Conservation (phyloP, 2,888 invertebrate species). For the Labia minor region DNA sequence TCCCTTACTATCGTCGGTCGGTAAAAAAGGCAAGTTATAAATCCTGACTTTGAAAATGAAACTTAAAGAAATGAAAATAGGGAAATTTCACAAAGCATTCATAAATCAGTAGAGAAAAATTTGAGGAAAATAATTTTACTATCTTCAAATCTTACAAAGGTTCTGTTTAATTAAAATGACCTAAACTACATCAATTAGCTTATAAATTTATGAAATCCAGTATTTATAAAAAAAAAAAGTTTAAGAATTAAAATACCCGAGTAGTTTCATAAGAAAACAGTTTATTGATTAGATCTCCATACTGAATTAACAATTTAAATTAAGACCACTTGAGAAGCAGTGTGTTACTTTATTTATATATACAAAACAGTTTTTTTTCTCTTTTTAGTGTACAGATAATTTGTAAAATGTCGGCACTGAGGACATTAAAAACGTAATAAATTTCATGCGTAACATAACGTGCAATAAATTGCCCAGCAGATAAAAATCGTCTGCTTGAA, state of each 20-base stretch:
- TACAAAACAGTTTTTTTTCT: background rate
- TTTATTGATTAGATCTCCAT: background rate
- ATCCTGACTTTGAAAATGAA: no score
- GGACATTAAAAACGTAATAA: constrained; percentile 13
- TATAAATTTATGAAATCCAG: background rate
- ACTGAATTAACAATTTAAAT: background rate
- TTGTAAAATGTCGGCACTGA: background rate
- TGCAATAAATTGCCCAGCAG: background rate
- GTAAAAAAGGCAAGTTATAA: no score
- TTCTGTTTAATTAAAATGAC: background rate
- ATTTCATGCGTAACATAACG: constrained; percentile 7
- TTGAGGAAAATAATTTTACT: no score
- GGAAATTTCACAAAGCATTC: no score
- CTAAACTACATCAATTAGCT: no score
- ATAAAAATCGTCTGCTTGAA: background rate
- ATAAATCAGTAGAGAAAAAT: no score
- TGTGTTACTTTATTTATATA: background rate
- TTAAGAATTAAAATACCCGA: background rate
- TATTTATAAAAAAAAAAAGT: background rate
- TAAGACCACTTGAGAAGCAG: background rate
- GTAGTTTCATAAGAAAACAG: background rate
- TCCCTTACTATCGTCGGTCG: no score
- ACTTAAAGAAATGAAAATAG: no score
- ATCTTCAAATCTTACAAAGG: background rate
- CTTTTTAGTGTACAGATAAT: background rate